Base-by-base conservation (phyloP, 2,797 vertebrate genomes). In the Hemitrygon akajei region DNA sequence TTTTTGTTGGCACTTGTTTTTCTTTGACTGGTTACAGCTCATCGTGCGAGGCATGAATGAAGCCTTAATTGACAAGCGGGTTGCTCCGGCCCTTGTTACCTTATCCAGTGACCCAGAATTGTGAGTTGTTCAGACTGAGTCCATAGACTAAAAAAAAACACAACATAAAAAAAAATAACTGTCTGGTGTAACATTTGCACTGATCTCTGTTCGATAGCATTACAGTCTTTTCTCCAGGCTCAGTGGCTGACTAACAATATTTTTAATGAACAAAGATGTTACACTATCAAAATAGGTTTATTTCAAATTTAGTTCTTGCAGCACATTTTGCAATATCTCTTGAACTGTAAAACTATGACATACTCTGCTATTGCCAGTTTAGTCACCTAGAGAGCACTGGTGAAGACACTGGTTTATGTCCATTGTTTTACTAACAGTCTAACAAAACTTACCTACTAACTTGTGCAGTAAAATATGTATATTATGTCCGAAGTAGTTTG, bases 81-180 rank as follows among this genome's bases (percentile, higher is more conserved):
- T 99, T 97, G 98, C 98, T 97, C 99, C 98, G 96, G 99, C 98
- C 96, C 98, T 99, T 97, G 99, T 99, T 97, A 98, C 98, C 97
- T 98, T 99, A 97, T 99, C 98, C 98, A 98, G 98, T 99, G 98
- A 98, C 97, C 98, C 99, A 95, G 98, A 99, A 99, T 99, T 99
- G 98, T 99, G 98, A 99, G 98, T 99, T 97, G 94, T 96, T 96
- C 95, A 96, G 96, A 96, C 95, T 97, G 96, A 96, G 96, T 97
- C 96, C 96, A 96, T 97, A 97, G 96, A 93, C 91, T 12, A 2
- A 69, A 91, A 37, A 71, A 75, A 56, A 73, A 27, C 7, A 58
- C 14, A 73, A 56, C 30, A 60, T 73, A 56, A 37, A 37, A 14
- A 93, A 93, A 93, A 22, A 16, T 58, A 91, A 40, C 40, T 40